Evolutionary conservation across 2,113 vertebrate genomes (phyloP), one percentile per base, ranked within the genome.

Genomic region (Brevimyrus niger): DNA sequence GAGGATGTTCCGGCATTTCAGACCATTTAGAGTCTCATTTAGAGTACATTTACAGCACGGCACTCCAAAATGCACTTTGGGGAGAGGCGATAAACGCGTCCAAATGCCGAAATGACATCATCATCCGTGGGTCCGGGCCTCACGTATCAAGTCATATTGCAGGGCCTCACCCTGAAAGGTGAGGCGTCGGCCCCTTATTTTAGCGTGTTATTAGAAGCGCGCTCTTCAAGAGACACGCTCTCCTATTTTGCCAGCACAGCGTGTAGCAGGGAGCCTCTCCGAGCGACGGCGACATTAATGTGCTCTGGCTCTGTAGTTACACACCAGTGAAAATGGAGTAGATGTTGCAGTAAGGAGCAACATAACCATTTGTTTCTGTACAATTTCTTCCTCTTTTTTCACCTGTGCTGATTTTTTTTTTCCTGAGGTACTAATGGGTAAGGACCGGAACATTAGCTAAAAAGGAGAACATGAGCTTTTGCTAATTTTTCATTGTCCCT

Each of bases 1-100:
- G 87, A 46, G 87, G 38, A 61, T n/a, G 42, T 87, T 44, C 38
- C 51, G 35, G 55, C 35, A 61, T 87, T 65, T 87, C 23, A 87
- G 87, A 38, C 58, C 51, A 87, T 87, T 87, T 87, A 87, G 69
- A 47, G 88, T 51, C 31, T 89, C 38, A 58, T 89, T 46, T 61
- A 50, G 23, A 38, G 80, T 44, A 42, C 50, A 61, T 84, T 58
- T 89, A 61, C 88, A 27, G 58, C 42, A 19, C n/a, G 53, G 80
- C 51, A n/a, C 80, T 86, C 21, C 19, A 58, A 51, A 58, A 46
- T 61, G 21, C 50, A 55, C 50, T 31, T 55, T 31, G 85, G 85
- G 85, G 85, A 55, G 50, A 87, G 13, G 47, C 50, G 82, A 84
- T 87, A 47, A 53, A 19, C 15, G 31, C 11, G 15, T 19, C 2